Percentiles rank a stretch among this genome's conserved stretches.
phyloP scores from a whole-genome alignment of 2,797 vertebrate species.

The Bucorvus abyssinicus region DNA sequence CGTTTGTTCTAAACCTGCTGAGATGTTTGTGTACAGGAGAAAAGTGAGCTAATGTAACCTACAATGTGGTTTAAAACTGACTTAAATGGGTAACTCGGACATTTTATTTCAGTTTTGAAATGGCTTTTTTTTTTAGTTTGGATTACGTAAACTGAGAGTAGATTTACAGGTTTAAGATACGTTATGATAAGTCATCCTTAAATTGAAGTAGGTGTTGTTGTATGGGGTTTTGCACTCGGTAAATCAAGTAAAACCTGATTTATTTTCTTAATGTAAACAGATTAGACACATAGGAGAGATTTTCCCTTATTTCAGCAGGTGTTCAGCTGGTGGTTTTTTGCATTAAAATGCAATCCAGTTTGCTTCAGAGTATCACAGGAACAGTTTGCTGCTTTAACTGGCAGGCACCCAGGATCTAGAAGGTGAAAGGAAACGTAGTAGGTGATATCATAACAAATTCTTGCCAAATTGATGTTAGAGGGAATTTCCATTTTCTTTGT shows the following conservation, averaged over 20 bases:
- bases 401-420: neutral
- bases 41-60: neutral
- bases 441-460: neutral
- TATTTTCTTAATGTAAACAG: neutral
- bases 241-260: neutral
- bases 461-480: constrained; percentile 12
- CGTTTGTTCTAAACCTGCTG: neutral
- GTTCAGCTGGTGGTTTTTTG: neutral
- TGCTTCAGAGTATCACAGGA: neutral
- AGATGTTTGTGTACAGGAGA: neutral
- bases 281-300: neutral
- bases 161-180: neutral
- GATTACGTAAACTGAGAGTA: neutral
- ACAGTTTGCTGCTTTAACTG: neutral
- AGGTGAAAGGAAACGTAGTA: constrained; percentile 8
- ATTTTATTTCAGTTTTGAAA: neutral
- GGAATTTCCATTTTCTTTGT: constrained; percentile 14
- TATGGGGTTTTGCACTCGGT: neutral
- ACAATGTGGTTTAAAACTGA: neutral
- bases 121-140: neutral
- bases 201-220: neutral
- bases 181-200: neutral
- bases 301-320: neutral
- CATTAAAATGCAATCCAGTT: neutral
- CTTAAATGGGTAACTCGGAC: neutral